Base-by-base conservation (phyloP, 2,888 invertebrate species). In the Epinotia nisella region DNA sequence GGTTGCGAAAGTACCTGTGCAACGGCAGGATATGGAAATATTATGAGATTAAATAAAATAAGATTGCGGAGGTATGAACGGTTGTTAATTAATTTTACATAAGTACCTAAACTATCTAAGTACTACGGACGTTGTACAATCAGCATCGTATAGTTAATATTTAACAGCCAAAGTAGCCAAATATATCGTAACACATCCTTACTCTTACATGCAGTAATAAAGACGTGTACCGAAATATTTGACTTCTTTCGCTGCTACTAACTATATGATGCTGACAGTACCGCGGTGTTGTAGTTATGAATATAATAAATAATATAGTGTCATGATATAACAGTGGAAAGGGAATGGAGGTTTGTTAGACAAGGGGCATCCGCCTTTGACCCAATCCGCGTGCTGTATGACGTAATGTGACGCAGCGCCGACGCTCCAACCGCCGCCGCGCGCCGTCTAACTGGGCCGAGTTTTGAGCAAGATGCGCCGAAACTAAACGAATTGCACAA, bases 361-460 rank as follows among this genome's bases (percentile, higher is more conserved):
- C 41, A 35, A 41, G 82, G 81, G 80, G 81, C 84, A 80, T 83
- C 83, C 82, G 81, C 78, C 80, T 81, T 80, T 91, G 92, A 91
- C 91, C 91, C 89, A 90, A 91, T 89, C 89, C 81, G 81, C 78
- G 71, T 77, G 82, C 78, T 80, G 79, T 79, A 81, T 90, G 88
- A 88, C 84, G 89, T 88, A 89, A 87, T n/a, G 79, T 78, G 75
- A 49, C 49, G 49, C 49, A 61, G 78, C 80, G 78, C 76, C 76
- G 79, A 76, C 80, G 77, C 75, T n/a, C n/a, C n/a, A n/a, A 80
- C 39, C 49, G 61, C 59, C 17, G 73, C 74, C 78, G 78, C 76
- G n/a, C 76, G 65, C 19, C 82, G 81, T n/a, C n/a, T n/a, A 91
- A 89, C 90, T 90, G 84, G 91, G 90, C 88, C 90, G 87, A 85